phyloP scores from a whole-genome alignment of 2,113 vertebrate species.

The Cyanoramphus novaezelandiae region DNA sequence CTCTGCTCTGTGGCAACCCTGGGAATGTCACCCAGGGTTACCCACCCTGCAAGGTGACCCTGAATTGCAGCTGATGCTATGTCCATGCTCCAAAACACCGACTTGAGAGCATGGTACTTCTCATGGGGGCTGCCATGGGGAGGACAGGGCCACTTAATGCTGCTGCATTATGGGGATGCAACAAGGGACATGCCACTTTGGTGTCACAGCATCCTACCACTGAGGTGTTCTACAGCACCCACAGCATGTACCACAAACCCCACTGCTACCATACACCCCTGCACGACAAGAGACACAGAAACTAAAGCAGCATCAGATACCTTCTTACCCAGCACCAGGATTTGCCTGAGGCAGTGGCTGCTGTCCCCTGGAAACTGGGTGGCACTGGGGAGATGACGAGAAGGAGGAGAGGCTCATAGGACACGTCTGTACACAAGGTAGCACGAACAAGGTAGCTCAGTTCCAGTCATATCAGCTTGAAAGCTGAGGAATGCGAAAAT shows the following conservation, averaged over 20 bases:
- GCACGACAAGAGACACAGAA: not conserved
- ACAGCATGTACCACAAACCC: too few species aligned
- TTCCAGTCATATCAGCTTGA: accelerated
- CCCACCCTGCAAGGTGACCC: not conserved
- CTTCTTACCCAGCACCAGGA: not conserved
- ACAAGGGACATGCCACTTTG: not conserved
- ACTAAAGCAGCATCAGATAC: not conserved
- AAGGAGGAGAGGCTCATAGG: not conserved
- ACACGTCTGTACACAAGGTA: not conserved
- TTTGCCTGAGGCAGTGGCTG: not conserved
- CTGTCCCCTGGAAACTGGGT: not conserved
- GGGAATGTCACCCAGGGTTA: not conserved
- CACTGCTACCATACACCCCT: not conserved
- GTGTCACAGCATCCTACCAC: not conserved
- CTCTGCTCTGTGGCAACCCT: not conserved
- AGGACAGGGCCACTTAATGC: not conserved
- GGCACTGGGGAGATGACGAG: not conserved
- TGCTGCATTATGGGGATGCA: not conserved
- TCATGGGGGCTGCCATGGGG: not conserved
- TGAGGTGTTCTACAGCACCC: not conserved
- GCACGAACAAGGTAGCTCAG: accelerated
- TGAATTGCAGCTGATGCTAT: not conserved
- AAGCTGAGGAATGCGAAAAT: not conserved
- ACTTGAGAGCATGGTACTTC: not conserved
- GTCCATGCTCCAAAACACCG: not conserved